A percentile compares a stretch with the other conserved stretches of the same genome.
Conservation (phyloP, 2,888 invertebrate species). For the Xanthia icteritia region DNA sequence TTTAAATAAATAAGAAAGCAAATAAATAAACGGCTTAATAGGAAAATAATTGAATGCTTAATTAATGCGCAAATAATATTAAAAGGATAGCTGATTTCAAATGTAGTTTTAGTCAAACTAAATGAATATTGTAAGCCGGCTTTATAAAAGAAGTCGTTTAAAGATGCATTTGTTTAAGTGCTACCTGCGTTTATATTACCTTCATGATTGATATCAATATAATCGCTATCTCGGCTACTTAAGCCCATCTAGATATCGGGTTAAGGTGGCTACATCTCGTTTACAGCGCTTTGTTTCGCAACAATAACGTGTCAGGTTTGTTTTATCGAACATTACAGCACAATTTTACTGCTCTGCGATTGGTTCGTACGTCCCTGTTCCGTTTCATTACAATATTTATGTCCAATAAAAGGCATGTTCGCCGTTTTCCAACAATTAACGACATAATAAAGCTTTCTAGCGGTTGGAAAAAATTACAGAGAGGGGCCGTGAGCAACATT, state of each 20-base stretch:
- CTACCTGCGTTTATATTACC: conserved; percentile 50
- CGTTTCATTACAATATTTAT: conserved; percentile 69
- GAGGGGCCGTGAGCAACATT: conserved; percentile 77
- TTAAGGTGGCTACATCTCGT: conserved; percentile 58
- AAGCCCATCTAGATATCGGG: conserved; percentile 60
- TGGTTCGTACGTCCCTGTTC: conserved; percentile 69
- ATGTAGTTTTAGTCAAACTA: background rate
- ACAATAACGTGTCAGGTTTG: conserved; percentile 65
- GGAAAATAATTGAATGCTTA: background rate
- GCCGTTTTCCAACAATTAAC: conserved; percentile 78
- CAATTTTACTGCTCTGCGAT: conserved; percentile 63
- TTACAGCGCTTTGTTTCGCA: conserved; percentile 59
- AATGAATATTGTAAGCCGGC: conserved; percentile 17
- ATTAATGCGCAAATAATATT: background rate
- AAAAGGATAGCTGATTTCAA: background rate
- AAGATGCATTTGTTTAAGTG: conserved; percentile 51
- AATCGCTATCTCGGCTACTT: conserved; percentile 54
- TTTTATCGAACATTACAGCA: conserved; percentile 61
- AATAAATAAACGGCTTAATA: too few relatives aligned
- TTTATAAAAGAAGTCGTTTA: conserved; percentile 17
- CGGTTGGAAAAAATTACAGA: conserved; percentile 83
- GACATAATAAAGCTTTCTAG: conserved; percentile 83
- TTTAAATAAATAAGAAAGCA: too few relatives aligned
- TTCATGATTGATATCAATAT: conserved; percentile 58
- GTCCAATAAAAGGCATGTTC: conserved; percentile 73